Evolutionary conservation across 2,113 vertebrate species (phyloP).

Genomic region (Embiotoca jacksoni): DNA sequence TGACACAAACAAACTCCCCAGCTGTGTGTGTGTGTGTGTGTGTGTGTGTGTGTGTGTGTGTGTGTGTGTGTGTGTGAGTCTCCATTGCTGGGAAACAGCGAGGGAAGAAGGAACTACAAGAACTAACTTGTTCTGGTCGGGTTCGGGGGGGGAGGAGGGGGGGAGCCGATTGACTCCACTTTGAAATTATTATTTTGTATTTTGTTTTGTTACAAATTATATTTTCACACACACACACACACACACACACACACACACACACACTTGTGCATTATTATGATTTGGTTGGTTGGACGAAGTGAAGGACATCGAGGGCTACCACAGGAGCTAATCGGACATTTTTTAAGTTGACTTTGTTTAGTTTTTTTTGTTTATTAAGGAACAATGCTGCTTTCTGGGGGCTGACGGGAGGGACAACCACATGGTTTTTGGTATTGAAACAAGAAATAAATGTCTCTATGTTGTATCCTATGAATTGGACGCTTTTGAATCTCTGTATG

Average conservation of each 20-base stretch:
- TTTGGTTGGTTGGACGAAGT: slow-evolving; percentile 10
- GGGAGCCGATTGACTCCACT: too few relatives aligned
- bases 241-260: slow-evolving; percentile 35
- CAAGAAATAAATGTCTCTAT: slow-evolving; percentile 79
- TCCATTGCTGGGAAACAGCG: not conserved
- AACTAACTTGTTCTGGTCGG: too few relatives aligned
- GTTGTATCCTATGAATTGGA: slow-evolving; percentile 78
- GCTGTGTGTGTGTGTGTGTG: not conserved
- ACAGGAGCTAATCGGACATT: slow-evolving; percentile 42
- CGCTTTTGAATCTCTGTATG: slow-evolving; percentile 77
- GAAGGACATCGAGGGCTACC: slow-evolving; percentile 21
- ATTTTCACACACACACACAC: slow-evolving; percentile 55
- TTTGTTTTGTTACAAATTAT: slow-evolving; percentile 67
- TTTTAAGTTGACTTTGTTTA: slow-evolving; percentile 23
- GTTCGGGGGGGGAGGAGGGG: too few relatives aligned
- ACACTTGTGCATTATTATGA: slow-evolving; percentile 60
- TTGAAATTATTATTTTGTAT: not conserved
- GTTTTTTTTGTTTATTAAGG: slow-evolving; percentile 51
- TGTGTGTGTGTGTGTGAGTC: not conserved
- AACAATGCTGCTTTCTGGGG: slow-evolving; percentile 79
- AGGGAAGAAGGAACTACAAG: not conserved
- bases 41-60: not conserved
- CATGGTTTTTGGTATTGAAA: slow-evolving; percentile 63
- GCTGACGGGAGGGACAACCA: slow-evolving; percentile 46
- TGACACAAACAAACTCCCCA: slow-evolving; percentile 34